Evolutionary conservation across 1,140 invertebrate species (phyloP).

Genomic region (Atta cephalotes): DNA sequence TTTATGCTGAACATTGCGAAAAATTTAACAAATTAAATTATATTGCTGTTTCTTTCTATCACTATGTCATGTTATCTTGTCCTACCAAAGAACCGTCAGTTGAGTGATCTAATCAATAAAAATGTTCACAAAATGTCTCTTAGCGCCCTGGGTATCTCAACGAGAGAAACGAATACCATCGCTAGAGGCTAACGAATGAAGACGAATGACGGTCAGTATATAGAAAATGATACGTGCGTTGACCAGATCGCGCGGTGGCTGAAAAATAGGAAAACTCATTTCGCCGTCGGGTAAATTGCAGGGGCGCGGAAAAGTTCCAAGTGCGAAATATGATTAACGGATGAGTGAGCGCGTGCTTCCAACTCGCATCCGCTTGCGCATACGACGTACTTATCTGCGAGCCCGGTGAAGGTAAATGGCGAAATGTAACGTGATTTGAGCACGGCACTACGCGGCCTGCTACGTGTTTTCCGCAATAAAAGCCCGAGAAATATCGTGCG

Average conservation of each 20-base stretch:
- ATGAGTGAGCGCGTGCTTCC: constrained; percentile 64
- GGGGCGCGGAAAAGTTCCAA: constrained; percentile 64
- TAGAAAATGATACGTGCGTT: constrained; percentile 62
- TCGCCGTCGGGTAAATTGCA: constrained; percentile 66
- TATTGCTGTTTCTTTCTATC: neutral
- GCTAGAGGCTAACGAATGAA: constrained; percentile 69
- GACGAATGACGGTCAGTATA: constrained; percentile 74
- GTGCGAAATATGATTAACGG: constrained; percentile 74
- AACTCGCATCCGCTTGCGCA: neutral
- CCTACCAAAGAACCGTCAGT: neutral
- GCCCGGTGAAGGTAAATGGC: constrained; percentile 43
- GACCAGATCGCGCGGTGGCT: constrained; percentile 37
- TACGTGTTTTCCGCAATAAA: constrained; percentile 46
- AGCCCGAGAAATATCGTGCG: constrained; percentile 30
- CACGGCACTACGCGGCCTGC: neutral
- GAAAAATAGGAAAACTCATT: constrained; percentile 73
- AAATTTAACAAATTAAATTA: neutral
- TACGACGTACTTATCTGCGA: constrained; percentile 45
- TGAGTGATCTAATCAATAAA: neutral
- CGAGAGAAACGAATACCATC: neutral
- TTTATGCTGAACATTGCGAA: neutral
- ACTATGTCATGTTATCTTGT: neutral
- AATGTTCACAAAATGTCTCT: constrained; percentile 20
- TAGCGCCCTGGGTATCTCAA: neutral
- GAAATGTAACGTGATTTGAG: constrained; percentile 48